These are phyloP conservation scores for Apodemia duryi DNA, from an alignment of 2,888 invertebrate species.

Conservation along the genomic window DNA sequence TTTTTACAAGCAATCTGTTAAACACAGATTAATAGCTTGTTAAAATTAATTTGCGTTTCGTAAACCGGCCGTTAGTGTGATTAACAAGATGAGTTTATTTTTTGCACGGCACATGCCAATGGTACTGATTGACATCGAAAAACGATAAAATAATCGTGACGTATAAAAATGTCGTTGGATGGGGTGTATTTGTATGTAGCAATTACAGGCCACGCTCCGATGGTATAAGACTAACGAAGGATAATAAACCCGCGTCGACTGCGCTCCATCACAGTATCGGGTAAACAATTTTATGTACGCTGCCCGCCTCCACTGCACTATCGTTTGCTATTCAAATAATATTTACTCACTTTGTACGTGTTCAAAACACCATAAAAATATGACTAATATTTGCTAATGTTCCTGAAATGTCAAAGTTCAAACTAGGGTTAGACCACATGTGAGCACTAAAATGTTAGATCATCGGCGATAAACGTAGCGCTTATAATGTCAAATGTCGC, in stretches of 20 bases:
- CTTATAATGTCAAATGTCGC: conserved; percentile 9
- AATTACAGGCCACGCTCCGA: conserved; percentile 62
- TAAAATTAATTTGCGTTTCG: no score
- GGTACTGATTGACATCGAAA: no score
- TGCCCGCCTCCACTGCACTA: conserved; percentile 14
- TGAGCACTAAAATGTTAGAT: not conserved
- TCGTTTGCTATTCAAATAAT: conserved; percentile 14
- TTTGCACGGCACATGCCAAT: no score
- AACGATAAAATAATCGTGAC: conserved; percentile 33
- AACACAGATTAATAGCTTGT: no score
- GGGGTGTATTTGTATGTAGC: conserved; percentile 51
- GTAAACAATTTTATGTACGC: conserved; percentile 34
- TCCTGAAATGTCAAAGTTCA: conserved; percentile 9
- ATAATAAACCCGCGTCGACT: conserved; percentile 36
- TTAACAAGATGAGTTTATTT: no score
- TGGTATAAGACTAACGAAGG: conserved; percentile 69
- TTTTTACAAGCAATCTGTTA: no score
- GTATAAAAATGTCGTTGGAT: conserved; percentile 37
- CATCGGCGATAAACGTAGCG: conserved; percentile 2
- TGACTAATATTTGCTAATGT: conserved; percentile 5
- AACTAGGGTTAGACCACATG: not conserved
- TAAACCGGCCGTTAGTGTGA: no score
- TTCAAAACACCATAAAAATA: not conserved
- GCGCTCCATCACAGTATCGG: conserved; percentile 22
- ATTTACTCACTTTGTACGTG: not conserved